Evolutionary conservation across 2,888 invertebrate species (phyloP).

Genomic region (Trachelus iudaicus): DNA sequence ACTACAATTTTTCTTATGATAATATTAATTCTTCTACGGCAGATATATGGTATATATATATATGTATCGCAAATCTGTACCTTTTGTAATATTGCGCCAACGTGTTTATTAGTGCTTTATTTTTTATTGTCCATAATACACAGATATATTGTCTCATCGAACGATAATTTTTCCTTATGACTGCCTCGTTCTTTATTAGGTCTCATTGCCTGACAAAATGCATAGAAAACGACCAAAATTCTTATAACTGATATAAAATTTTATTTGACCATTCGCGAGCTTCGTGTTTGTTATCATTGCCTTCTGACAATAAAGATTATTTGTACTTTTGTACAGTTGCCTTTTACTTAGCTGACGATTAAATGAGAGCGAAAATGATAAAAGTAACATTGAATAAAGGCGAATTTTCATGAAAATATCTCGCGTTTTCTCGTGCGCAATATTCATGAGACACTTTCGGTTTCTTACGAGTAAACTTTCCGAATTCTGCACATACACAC

Average conservation of each 20-base stretch:
- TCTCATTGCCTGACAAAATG: background rate
- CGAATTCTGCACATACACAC: slow-evolving; percentile 41
- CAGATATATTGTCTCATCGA: background rate
- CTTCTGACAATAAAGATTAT: slow-evolving; percentile 57
- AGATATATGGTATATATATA: background rate
- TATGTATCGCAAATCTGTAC: background rate
- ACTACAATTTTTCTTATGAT: background rate
- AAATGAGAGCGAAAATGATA: slow-evolving; percentile 4
- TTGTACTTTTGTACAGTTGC: slow-evolving; percentile 53
- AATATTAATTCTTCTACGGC: background rate
- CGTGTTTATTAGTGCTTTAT: background rate
- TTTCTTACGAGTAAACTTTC: slow-evolving; percentile 23
- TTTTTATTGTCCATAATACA: background rate
- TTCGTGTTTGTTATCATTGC: slow-evolving; percentile 25
- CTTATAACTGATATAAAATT: background rate
- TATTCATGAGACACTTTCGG: slow-evolving; percentile 4
- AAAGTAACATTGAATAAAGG: slow-evolving; percentile 19
- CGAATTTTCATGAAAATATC: slow-evolving; percentile 14
- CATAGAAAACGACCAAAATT: background rate
- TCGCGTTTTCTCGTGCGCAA: background rate
- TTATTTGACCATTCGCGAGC: background rate
- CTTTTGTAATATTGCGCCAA: background rate
- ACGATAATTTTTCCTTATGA: background rate
- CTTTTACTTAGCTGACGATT: slow-evolving; percentile 41
- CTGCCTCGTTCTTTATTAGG: background rate